Evolutionary conservation across 2,888 invertebrate genomes (phyloP), one percentile per base, ranked within the genome.

Genomic region (Caenorhabditis sinica): DNA sequence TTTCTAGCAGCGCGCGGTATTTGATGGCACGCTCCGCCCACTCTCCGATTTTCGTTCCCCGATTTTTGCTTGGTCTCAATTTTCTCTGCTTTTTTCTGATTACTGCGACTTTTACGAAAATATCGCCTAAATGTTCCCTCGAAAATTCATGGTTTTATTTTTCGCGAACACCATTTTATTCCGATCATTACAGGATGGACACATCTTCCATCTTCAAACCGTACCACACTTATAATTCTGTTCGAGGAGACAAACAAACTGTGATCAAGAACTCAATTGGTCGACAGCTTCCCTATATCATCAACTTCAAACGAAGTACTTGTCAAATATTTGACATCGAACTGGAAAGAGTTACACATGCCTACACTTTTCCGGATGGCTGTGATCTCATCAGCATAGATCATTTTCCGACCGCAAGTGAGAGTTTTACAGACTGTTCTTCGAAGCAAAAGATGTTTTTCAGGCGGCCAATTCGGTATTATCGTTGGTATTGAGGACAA

Each of bases 361-460:
- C 77, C 23, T 83, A 49, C 36, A 45, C 23, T 0, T 83, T 83
- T 20, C 83, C 83, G 8, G 66, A 83, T 25, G 40, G 53, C n/a
- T 61, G 33, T 15, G n/a, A 58, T 17, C 43, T 84, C 0, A 51
- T 81, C 17, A 76, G 72, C 56, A 72, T 73, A 2, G 84, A 84
- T 45, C 75, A 84, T 68, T 84, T 84, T 61, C 80, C 84, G 15
- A 71, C 75, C 0, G 17, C 40, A 61, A 73, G 82, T 77, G 43
- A 30, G 20, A 20, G 13, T 33, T 30, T 2, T 8, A 71, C 3
- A 30, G 15, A 23, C 23, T 28, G 13, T 36, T 40, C 17, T n/a
- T n/a, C 17, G 30, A 58, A 33, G 17, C 1, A 15, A 25, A 28
- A 45, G 13, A 33, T 33, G n/a, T 11, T 56, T 69, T 71, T 28